Conservation (phyloP, 1,140 invertebrate genomes). For the Cyrtorhinus lividipennis region DNA sequence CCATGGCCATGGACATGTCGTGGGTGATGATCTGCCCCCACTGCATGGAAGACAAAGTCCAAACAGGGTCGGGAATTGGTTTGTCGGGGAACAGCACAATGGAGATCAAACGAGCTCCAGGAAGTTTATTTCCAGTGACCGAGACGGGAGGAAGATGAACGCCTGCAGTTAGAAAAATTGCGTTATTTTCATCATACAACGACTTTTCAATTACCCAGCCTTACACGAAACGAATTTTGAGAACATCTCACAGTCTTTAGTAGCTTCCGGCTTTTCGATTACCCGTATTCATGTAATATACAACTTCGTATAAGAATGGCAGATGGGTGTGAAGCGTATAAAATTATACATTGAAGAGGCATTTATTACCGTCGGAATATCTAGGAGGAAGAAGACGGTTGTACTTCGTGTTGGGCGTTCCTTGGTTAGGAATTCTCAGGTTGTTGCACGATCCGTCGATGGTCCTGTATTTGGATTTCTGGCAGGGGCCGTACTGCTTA, state of each 20-base stretch:
- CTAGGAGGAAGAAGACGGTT: constrained; percentile 60
- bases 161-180: constrained; percentile 34
- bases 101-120: constrained; percentile 53
- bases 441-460: constrained; percentile 82
- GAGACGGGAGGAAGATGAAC: constrained; percentile 46
- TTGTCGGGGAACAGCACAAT: constrained; percentile 49
- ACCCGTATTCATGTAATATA: no score
- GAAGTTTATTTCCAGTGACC: constrained; percentile 43
- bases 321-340: no score
- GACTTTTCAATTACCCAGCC: no score
- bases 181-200: no score
- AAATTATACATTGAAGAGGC: no score
- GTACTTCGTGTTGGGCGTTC: constrained; percentile 57
- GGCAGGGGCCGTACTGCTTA: constrained; percentile 31
- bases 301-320: no score
- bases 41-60: constrained; percentile 65
- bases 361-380: constrained; percentile 58
- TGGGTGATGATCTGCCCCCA: constrained; percentile 79
- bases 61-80: constrained; percentile 45
- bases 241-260: no score
- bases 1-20: constrained; percentile 64
- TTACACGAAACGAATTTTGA: constrained; percentile 1
- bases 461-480: constrained; percentile 47
- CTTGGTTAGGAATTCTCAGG: constrained; percentile 49
- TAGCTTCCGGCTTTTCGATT: no score